A percentile compares a stretch with the other conserved stretches of the same genome.
phyloP scores from a whole-genome alignment of 2,888 invertebrate species.

The Clunio marinus region DNA sequence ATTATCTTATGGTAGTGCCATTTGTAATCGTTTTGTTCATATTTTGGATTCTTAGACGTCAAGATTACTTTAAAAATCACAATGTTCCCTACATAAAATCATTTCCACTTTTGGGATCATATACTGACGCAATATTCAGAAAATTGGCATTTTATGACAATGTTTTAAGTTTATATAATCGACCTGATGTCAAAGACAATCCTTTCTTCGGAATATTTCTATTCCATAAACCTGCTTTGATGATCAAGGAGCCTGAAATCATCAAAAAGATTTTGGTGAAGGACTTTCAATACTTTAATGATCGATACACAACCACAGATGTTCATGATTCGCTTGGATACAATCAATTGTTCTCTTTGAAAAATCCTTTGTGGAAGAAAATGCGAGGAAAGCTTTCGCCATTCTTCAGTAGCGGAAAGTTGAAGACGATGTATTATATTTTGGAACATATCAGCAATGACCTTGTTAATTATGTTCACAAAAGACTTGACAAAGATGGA shows the following conservation, averaged over 20 bases:
- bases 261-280: conserved; percentile 52
- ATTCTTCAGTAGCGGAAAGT: conserved; percentile 51
- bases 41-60: conserved; percentile 15
- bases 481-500: not conserved
- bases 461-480: not conserved
- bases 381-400: conserved; percentile 52
- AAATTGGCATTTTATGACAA: conserved; percentile 28
- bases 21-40: not conserved
- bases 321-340: conserved; percentile 48
- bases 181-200: conserved; percentile 42
- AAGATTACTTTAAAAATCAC: conserved; percentile 25
- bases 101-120: not conserved
- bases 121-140: conserved; percentile 3
- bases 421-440: conserved; percentile 50
- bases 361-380: conserved; percentile 51
- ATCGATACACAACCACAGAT: conserved; percentile 43
- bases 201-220: conserved; percentile 50
- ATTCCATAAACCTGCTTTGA: conserved; percentile 51
- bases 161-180: not conserved
- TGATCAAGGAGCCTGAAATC: conserved; percentile 52
- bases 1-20: not conserved
- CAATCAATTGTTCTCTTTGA: conserved; percentile 51
- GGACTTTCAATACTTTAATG: conserved; percentile 51
- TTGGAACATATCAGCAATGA: conserved; percentile 45
- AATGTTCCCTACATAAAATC: conserved; percentile 13